Conservation (phyloP, 2,113 vertebrate species). For the Amphilophus citrinellus region DNA sequence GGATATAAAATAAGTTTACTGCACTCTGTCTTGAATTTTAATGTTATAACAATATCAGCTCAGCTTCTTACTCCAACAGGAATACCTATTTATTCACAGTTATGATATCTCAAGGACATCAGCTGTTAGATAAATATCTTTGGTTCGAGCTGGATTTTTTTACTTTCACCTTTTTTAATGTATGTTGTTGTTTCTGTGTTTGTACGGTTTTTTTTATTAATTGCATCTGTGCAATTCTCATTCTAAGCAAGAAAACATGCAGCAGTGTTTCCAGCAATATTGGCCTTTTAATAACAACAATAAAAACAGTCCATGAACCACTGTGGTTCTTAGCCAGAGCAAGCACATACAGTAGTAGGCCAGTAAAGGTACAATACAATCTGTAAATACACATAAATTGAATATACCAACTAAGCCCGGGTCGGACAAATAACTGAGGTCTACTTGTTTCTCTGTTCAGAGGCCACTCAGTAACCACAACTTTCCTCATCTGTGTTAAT, state of each 20-base stretch:
- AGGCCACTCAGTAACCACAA: slow-evolving; percentile 16
- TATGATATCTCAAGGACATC: neutral
- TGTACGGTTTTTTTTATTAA: neutral
- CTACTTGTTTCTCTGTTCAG: slow-evolving; percentile 26
- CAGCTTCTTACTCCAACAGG: fast-evolving
- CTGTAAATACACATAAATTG: slow-evolving; percentile 56
- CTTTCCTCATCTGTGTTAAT: slow-evolving; percentile 20
- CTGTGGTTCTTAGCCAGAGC: slow-evolving; percentile 55
- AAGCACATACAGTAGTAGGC: slow-evolving; percentile 67
- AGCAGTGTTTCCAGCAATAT: slow-evolving; percentile 38
- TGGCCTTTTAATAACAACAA: slow-evolving; percentile 72
- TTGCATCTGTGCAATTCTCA: fast-evolving
- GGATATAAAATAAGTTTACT: neutral
- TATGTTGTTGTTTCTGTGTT: fast-evolving
- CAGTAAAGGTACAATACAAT: slow-evolving; percentile 64
- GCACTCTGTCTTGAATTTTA: neutral
- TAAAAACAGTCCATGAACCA: slow-evolving; percentile 67
- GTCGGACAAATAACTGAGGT: slow-evolving; percentile 50
- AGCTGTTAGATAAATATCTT: neutral
- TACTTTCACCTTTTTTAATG: fast-evolving
- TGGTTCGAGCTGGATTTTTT: too few species aligned
- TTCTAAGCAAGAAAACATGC: slow-evolving; percentile 1
- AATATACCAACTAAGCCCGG: slow-evolving; percentile 53
- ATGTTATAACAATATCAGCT: neutral
- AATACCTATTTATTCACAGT: fast-evolving